Conservation (phyloP, 2,888 invertebrate genomes). For the Drosophila leonis region DNA sequence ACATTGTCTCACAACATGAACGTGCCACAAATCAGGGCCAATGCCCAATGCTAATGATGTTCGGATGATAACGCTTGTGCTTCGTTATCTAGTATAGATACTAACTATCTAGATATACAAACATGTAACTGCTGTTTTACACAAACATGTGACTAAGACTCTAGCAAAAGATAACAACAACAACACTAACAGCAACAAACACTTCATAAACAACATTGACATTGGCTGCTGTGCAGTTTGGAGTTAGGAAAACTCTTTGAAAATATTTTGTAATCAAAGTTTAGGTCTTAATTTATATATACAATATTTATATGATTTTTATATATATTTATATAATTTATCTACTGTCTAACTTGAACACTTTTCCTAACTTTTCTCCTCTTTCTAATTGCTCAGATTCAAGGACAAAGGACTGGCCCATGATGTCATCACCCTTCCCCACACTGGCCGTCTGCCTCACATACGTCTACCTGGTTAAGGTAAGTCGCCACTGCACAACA, state of each 20-base stretch:
- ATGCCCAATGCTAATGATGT: slow-evolving; percentile 57
- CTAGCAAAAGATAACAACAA: background rate
- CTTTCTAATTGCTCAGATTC: slow-evolving; percentile 87
- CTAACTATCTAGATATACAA: background rate
- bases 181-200: background rate
- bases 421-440: slow-evolving; percentile 97
- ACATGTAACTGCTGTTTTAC: slow-evolving; percentile 24
- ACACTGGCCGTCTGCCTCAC: slow-evolving; percentile 94
- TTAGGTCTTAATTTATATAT: background rate
- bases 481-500: slow-evolving; percentile 82
- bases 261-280: background rate
- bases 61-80: slow-evolving; percentile 55
- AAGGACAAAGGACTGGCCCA: slow-evolving; percentile 95
- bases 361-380: background rate
- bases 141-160: background rate
- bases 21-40: slow-evolving; percentile 48
- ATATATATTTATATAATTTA: background rate
- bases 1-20: slow-evolving; percentile 32
- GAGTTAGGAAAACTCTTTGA: background rate
- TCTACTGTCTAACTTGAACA: background rate
- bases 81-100: slow-evolving; percentile 50
- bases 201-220: background rate
- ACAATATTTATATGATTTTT: background rate
- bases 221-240: background rate
- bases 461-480: slow-evolving; percentile 96